Percentiles rank a stretch among this genome's conserved stretches.
phyloP scores from a whole-genome alignment of 1,140 invertebrate species.

The Aphaenogaster rudis region DNA sequence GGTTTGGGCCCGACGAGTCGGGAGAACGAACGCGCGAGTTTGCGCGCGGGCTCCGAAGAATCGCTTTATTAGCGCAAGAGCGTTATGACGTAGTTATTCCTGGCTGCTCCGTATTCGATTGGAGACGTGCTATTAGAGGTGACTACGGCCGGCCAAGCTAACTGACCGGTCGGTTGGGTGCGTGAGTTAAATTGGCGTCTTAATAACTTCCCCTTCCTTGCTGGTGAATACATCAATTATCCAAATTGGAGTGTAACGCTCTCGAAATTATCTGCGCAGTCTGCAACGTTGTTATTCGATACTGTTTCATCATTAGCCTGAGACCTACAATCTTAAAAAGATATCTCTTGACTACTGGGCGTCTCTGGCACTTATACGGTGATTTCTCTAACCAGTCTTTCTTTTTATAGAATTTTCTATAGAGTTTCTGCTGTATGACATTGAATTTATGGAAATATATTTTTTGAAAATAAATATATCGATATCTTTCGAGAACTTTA shows the following conservation, averaged over 20 bases:
- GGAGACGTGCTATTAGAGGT: constrained; percentile 60
- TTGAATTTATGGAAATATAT: not conserved
- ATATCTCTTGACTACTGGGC: constrained; percentile 27
- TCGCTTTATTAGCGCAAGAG: constrained; percentile 59
- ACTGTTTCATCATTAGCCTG: constrained; percentile 52
- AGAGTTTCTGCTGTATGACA: not conserved
- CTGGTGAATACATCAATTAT: constrained; percentile 57
- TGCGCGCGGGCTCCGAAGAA: constrained; percentile 27
- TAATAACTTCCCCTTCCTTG: constrained; percentile 62
- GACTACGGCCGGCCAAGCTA: constrained; percentile 13
- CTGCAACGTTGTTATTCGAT: constrained; percentile 59
- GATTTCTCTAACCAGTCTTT: constrained; percentile 21
- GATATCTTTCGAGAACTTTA: not conserved
- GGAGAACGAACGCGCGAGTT: not conserved
- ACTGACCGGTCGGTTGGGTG: constrained; percentile 19
- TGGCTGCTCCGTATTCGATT: constrained; percentile 41
- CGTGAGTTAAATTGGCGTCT: constrained; percentile 63
- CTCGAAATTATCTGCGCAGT: constrained; percentile 54
- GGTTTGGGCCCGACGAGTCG: not conserved
- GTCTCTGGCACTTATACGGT: not conserved
- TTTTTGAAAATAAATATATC: not conserved
- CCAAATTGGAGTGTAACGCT: constrained; percentile 64
- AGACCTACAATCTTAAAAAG: constrained; percentile 43
- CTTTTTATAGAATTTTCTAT: too few relatives aligned
- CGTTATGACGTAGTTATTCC: constrained; percentile 46